These are phyloP conservation scores for Halesus radiatus DNA, from an alignment of 1,140 invertebrate genomes.

Conservation along the genomic window DNA sequence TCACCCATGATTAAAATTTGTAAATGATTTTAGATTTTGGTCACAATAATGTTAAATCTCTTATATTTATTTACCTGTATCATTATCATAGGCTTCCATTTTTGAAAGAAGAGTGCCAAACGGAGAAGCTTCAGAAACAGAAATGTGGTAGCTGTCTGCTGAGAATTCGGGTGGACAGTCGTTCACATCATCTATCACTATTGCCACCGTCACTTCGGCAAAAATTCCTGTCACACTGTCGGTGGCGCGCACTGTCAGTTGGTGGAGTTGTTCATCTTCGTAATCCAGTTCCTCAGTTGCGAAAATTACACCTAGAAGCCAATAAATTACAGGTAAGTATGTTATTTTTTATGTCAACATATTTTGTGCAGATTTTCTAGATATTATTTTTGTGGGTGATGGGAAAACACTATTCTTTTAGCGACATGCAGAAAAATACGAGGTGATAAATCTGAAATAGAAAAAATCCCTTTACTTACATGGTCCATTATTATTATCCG, in stretches of 20 bases:
- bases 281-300: slow-evolving; percentile 88
- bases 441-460: too few species aligned
- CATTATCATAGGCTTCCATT: slow-evolving; percentile 82
- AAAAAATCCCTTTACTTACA: slow-evolving; percentile 73
- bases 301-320: slow-evolving; percentile 79
- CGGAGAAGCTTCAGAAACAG: slow-evolving; percentile 83
- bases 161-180: slow-evolving; percentile 86
- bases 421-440: too few species aligned
- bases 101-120: slow-evolving; percentile 81
- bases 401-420: too few species aligned
- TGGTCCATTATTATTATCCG: slow-evolving; percentile 82
- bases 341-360: too few species aligned
- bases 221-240: slow-evolving; percentile 86
- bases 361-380: too few species aligned
- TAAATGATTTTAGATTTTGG: too few species aligned
- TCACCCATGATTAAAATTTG: too few species aligned
- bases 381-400: too few species aligned
- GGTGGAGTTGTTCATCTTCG: slow-evolving; percentile 82
- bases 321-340: too few species aligned
- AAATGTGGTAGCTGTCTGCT: slow-evolving; percentile 84
- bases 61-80: slow-evolving; percentile 73
- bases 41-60: not conserved
- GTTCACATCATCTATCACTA: slow-evolving; percentile 86
- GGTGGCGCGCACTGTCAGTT: slow-evolving; percentile 84
- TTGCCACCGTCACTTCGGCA: slow-evolving; percentile 83